Evolutionary conservation across 23 tunicate genomes (phyloP).

Genomic region (Halocynthia roretzi): DNA sequence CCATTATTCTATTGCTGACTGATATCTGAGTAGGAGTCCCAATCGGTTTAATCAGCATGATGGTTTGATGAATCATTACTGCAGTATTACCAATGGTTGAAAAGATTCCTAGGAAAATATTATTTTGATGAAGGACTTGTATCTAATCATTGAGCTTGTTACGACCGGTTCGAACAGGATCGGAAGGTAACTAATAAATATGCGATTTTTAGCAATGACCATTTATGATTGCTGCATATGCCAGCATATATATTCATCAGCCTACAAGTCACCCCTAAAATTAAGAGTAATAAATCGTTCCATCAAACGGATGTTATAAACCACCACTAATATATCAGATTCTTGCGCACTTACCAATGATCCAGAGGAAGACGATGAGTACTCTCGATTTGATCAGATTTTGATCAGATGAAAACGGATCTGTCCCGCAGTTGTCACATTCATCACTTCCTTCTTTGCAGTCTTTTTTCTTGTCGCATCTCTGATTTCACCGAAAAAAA

Average conservation of each 20-base stretch:
- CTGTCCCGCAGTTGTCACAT: constrained; percentile 31
- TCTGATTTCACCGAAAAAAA: background rate
- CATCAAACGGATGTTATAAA: background rate
- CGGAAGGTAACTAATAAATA: too few relatives aligned
- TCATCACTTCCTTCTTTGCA: constrained; percentile 35
- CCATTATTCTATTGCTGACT: constrained; percentile 36
- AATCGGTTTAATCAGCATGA: background rate
- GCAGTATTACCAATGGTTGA: constrained; percentile 30
- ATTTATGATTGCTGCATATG: too few relatives aligned
- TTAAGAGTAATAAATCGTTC: background rate
- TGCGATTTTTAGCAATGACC: too few relatives aligned
- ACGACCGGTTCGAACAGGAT: too few relatives aligned
- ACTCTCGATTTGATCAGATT: constrained; percentile 15
- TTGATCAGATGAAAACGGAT: constrained; percentile 44
- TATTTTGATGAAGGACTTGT: too few relatives aligned
- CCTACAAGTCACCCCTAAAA: background rate
- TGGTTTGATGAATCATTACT: constrained; percentile 26
- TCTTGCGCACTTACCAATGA: constrained; percentile 13
- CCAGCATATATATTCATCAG: background rate
- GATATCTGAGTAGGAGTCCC: background rate
- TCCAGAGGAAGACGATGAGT: constrained; percentile 34
- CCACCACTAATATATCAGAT: background rate
- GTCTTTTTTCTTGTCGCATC: constrained; percentile 35
- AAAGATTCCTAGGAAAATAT: constrained; percentile 15
- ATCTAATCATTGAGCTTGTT: too few relatives aligned